Percentiles rank a stretch among this genome's conserved stretches.
These are phyloP conservation scores for Vimba vimba DNA, from an alignment of 2,113 vertebrate genomes.

Conservation along the genomic window DNA sequence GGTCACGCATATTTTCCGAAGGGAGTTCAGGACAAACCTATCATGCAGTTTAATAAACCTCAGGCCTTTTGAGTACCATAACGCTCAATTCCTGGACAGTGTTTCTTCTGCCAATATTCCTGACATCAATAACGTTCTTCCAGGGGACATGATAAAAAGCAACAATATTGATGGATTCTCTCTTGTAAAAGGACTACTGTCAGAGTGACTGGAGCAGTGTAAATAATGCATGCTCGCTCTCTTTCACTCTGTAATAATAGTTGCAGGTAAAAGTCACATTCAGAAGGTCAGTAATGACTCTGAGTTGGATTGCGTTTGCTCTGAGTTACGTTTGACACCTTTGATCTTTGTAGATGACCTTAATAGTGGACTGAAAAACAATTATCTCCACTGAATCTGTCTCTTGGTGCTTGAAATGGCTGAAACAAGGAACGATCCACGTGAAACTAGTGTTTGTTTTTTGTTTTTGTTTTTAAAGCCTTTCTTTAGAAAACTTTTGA, in stretches of 20 bases:
- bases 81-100: not conserved
- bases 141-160: not conserved
- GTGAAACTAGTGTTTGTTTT: not conserved
- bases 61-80: not conserved
- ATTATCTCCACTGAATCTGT: not conserved
- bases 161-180: conserved; percentile 19
- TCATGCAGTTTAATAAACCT: not conserved
- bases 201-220: conserved; percentile 3
- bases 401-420: not conserved
- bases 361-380: conserved; percentile 36
- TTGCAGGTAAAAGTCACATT: conserved; percentile 29
- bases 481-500: not conserved
- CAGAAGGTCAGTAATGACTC: conserved; percentile 41
- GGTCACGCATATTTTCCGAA: not conserved
- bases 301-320: conserved; percentile 6
- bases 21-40: not conserved
- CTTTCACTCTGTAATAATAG: conserved; percentile 27
- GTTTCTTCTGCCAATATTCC: conserved; percentile 8
- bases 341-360: conserved; percentile 46
- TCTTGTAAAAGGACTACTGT: conserved; percentile 3
- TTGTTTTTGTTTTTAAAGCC: too few species aligned
- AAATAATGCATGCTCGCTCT: conserved; percentile 35
- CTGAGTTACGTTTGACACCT: not conserved
- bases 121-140: conserved; percentile 13
- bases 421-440: not conserved